Evolutionary conservation across 2,888 invertebrate genomes (phyloP).

Genomic region (Brachyptera risi): DNA sequence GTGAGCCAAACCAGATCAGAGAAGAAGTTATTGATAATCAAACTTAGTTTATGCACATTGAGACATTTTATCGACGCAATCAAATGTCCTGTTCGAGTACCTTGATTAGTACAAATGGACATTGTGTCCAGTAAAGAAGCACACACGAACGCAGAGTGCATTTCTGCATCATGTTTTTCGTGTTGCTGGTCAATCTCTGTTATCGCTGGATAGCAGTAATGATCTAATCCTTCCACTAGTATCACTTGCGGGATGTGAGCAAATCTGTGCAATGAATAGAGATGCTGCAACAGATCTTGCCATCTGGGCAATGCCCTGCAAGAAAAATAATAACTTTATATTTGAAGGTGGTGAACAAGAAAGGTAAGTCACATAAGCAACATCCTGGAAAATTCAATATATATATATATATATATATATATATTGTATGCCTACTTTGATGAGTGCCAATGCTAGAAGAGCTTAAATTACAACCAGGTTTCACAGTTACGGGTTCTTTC

Average conservation of each 20-base stretch:
- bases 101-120: slow-evolving; percentile 35
- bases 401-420: too few relatives aligned
- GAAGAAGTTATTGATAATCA: slow-evolving; percentile 26
- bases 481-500: too few relatives aligned
- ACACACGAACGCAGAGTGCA: slow-evolving; percentile 37
- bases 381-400: too few relatives aligned
- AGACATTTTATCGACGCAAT: slow-evolving; percentile 19
- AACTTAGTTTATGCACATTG: neutral
- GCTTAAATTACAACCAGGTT: slow-evolving; percentile 5
- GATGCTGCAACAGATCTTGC: slow-evolving; percentile 40
- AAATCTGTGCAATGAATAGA: slow-evolving; percentile 42
- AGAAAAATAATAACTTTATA: slow-evolving; percentile 28
- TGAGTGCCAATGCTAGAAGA: neutral
- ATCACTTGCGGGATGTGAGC: slow-evolving; percentile 40
- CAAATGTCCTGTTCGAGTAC: slow-evolving; percentile 7
- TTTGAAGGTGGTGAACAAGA: neutral
- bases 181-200: slow-evolving; percentile 30
- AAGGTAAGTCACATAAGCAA: neutral
- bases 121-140: slow-evolving; percentile 40
- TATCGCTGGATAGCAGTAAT: slow-evolving; percentile 37
- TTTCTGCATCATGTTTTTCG: slow-evolving; percentile 30
- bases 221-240: slow-evolving; percentile 40
- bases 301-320: slow-evolving; percentile 42
- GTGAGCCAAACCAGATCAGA: slow-evolving; percentile 25
- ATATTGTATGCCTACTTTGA: too few relatives aligned